Evolutionary conservation across 2,113 vertebrate genomes (phyloP), one percentile per base, ranked within the genome.

Genomic region (Salvelinus fontinalis): DNA sequence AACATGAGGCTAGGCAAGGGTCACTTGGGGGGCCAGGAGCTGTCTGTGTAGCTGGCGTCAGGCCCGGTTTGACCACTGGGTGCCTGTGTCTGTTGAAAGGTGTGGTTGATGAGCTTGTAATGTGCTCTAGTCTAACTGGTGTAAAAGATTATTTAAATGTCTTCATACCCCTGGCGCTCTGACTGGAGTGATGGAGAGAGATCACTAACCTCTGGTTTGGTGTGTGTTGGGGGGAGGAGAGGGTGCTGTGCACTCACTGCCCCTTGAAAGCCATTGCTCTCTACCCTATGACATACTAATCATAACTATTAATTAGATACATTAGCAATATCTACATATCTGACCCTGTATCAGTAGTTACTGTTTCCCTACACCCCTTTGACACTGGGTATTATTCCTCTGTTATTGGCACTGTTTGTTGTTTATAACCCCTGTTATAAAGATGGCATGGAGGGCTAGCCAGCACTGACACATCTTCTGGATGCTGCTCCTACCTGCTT

Each of bases 261-360:
- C 70, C 75, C 22, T 12, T 34, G 49, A 81, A 14, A 16, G 14
- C 49, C 12, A 51, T 13, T 51, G 4, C 49, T 14, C 49, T 51
- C 39, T 39, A 14, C 14, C 11, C 49, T 51, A 51, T 51, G 49
- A 14, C 49, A 18, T 54, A 4, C 39, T 44, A 11, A 44, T 44
- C 9, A 44, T 44, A 44, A 44, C 39, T 11, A 44, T 44, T 44
- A 9, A 44, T 44, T 54, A 18, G 12, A 54, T 4, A 14, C 16
- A 18, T 54, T 54, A 18, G 4, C 14, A 4, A 16, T 18, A 54
- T 16, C 12, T 54, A 54, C 12, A 54, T 54, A 54, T 54, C 5
- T 54, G 12, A 18, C 16, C 5, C 12, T 18, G 88, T 90, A 89
- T 85, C 87, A 79, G 83, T 89, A 84, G 86, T 91, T 91, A 84